Percentiles rank a stretch among this genome's conserved stretches.
These are phyloP conservation scores for Apis laboriosa DNA, from an alignment of 1,140 invertebrate species.

Conservation along the genomic window DNA sequence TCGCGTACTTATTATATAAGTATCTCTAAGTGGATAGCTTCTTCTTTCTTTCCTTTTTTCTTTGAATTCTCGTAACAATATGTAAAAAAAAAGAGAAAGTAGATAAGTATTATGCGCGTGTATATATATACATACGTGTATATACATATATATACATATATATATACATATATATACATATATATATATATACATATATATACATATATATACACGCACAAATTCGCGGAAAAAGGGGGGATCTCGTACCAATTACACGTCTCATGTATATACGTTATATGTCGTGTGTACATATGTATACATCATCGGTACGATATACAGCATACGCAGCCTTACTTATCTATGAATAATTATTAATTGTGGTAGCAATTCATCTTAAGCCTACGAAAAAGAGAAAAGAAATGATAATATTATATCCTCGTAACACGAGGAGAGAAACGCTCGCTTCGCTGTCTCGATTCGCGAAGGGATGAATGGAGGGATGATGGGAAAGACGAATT, in stretches of 20 bases:
- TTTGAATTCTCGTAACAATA: conserved; percentile 64
- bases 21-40: not conserved
- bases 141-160: conserved; percentile 52
- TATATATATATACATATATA: conserved; percentile 15
- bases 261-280: conserved; percentile 16
- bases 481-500: not conserved
- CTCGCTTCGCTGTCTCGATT: conserved; percentile 36
- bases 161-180: conserved; percentile 25
- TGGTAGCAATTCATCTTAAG: conserved; percentile 61
- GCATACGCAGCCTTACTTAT: conserved; percentile 56
- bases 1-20: not conserved
- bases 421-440: conserved; percentile 45
- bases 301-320: conserved; percentile 50
- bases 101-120: conserved; percentile 62
- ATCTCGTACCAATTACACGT: not conserved
- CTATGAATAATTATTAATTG: conserved; percentile 63
- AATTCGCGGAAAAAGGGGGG: not conserved
- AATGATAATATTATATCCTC: conserved; percentile 39
- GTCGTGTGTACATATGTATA: conserved; percentile 36
- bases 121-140: conserved; percentile 51
- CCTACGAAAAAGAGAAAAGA: conserved; percentile 39
- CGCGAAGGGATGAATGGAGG: conserved; percentile 23
- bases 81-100: conserved; percentile 68
- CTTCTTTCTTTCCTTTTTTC: conserved; percentile 46
- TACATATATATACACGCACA: conserved; percentile 44